A percentile compares a stretch with the other conserved stretches of the same genome.
phyloP scores from a whole-genome alignment of 37 sponge, comb jelly and placozoan species.

The Petrosia ficiformis region DNA sequence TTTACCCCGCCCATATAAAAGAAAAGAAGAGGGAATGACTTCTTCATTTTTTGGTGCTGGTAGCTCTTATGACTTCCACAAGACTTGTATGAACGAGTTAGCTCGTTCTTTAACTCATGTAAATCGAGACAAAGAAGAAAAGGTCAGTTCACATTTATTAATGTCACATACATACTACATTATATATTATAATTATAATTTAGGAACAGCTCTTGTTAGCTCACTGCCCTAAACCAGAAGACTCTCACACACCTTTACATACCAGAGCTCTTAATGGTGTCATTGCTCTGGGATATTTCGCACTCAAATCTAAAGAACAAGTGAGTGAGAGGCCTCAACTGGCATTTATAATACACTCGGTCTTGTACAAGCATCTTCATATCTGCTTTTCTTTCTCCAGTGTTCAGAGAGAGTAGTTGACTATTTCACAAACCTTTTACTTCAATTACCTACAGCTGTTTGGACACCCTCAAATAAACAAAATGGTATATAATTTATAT shows the following conservation, averaged over 20 bases:
- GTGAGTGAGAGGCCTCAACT: too few species aligned
- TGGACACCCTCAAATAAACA: conserved; percentile 41
- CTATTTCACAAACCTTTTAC: conserved; percentile 41
- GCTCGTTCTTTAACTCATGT: conserved; percentile 36
- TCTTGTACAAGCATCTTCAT: neutral
- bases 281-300: conserved; percentile 58
- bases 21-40: too few species aligned
- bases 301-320: conserved; percentile 23
- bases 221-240: conserved; percentile 36
- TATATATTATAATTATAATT: neutral
- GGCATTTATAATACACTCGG: too few species aligned
- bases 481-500: conserved; percentile 9
- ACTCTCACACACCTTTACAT: conserved; percentile 12
- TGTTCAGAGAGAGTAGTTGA: conserved; percentile 15
- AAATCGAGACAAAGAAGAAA: conserved; percentile 21
- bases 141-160: conserved; percentile 24
- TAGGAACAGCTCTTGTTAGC: conserved; percentile 51
- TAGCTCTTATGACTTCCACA: conserved; percentile 30
- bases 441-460: conserved; percentile 17
- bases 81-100: conserved; percentile 37
- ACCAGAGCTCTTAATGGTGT: conserved; percentile 48
- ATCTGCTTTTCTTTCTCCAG: neutral
- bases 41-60: too few species aligned
- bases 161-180: neutral
- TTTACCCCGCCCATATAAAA: too few species aligned